A percentile compares a stretch with the other conserved stretches of the same genome.
Evolutionary conservation across 2,888 invertebrate genomes (phyloP).

Genomic region (Meloe dianella): DNA sequence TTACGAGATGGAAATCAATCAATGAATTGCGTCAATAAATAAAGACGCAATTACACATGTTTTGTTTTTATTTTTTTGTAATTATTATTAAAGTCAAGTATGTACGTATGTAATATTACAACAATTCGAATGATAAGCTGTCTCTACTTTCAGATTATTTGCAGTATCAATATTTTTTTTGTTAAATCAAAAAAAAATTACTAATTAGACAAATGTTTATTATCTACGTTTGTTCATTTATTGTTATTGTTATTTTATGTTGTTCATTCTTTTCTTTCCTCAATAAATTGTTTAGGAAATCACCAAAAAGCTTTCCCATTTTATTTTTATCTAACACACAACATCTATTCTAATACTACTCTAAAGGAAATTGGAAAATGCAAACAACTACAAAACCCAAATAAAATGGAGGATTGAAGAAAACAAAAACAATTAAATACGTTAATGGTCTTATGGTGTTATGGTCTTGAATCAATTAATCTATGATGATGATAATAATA

Average conservation of each 20-base stretch:
- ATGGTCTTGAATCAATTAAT: not conserved
- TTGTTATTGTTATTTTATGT: not conserved
- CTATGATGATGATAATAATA: not conserved
- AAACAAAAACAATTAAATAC: not conserved
- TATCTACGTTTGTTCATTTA: not conserved
- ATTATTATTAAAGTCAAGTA: no score
- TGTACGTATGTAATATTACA: no score
- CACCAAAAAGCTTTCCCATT: no score
- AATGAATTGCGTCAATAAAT: no score
- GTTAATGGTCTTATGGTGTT: not conserved
- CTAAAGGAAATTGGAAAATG: no score
- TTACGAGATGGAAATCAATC: no score
- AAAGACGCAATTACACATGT: no score
- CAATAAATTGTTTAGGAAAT: not conserved
- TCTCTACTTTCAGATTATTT: not conserved
- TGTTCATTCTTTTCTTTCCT: not conserved
- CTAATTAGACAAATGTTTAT: not conserved
- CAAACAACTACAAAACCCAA: no score
- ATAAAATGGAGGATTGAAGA: no score
- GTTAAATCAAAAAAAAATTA: not conserved
- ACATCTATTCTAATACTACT: no score
- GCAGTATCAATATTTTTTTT: not conserved
- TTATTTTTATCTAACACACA: no score
- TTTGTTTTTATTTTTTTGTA: no score
- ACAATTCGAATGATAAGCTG: not conserved